Percentiles rank a stretch among this genome's conserved stretches.
Conservation (phyloP, 1,140 invertebrate species). For the Medauroidea extradentata region DNA sequence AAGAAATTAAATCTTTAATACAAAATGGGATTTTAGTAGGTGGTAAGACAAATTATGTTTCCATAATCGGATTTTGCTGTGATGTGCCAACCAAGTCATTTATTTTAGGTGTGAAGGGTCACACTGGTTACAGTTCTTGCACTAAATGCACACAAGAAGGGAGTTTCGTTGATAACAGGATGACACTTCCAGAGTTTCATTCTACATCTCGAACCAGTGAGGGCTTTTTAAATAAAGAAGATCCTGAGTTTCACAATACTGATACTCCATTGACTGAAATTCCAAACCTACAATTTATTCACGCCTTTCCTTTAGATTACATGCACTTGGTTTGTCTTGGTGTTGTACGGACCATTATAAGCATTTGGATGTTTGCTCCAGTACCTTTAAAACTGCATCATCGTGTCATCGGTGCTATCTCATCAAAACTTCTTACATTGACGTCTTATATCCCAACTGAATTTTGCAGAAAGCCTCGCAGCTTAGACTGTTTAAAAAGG, state of each 20-base stretch:
- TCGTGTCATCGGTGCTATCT: too few species aligned
- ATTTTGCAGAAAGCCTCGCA: constrained; percentile 28
- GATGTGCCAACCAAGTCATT: constrained; percentile 16
- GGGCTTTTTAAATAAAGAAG: constrained; percentile 14
- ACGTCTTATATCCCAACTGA: constrained; percentile 23
- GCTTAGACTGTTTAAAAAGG: constrained; percentile 21
- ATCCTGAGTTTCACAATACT: constrained; percentile 22
- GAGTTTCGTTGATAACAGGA: not conserved
- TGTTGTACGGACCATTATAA: constrained; percentile 28
- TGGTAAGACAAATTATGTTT: not conserved
- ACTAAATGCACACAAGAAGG: constrained; percentile 11
- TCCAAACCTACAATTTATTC: constrained; percentile 24
- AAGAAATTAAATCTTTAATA: constrained; percentile 13
- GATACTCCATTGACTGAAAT: constrained; percentile 18
- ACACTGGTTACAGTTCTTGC: constrained; percentile 11
- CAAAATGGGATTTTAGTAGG: constrained; percentile 7
- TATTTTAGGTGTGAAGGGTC: constrained; percentile 11
- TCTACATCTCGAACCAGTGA: constrained; percentile 17
- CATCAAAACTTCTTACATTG: too few species aligned
- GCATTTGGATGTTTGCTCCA: constrained; percentile 22
- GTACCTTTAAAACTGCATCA: too few species aligned
- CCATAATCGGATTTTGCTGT: constrained; percentile 10
- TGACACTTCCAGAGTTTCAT: constrained; percentile 10
- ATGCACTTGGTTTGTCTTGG: constrained; percentile 35
- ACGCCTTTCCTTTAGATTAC: constrained; percentile 33